A percentile compares a stretch with the other conserved stretches of the same genome.
phyloP scores from a whole-genome alignment of 2,113 vertebrate genomes.

The Lophotis ruficrista region DNA sequence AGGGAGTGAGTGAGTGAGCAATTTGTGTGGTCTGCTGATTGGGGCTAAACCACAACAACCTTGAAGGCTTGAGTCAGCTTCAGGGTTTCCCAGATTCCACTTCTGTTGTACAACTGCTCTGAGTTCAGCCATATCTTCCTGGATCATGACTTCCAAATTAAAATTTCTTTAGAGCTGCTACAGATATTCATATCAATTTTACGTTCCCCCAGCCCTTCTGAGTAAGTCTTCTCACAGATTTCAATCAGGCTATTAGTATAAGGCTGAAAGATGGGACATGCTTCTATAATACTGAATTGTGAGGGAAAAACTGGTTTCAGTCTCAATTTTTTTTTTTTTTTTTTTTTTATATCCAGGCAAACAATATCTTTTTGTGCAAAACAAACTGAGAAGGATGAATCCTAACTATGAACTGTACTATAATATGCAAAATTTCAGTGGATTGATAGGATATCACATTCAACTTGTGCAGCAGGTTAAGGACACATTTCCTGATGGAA shows the following conservation, averaged over 20 bases:
- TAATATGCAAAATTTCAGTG: background rate
- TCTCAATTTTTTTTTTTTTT: background rate
- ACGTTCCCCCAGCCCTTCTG: background rate
- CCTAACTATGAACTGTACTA: background rate
- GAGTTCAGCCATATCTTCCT: background rate
- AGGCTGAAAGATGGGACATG: background rate
- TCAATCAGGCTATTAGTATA: background rate
- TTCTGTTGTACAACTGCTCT: background rate
- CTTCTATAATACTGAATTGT: background rate
- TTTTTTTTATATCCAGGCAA: background rate
- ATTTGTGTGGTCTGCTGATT: too few species aligned
- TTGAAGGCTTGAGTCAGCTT: background rate
- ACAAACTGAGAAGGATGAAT: background rate
- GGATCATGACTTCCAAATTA: background rate
- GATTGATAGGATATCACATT: background rate
- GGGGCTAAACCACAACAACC: too few species aligned
- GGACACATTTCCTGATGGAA: background rate
- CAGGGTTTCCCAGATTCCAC: background rate
- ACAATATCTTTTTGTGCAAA: background rate
- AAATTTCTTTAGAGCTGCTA: background rate
- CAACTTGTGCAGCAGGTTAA: background rate
- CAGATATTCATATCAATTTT: background rate
- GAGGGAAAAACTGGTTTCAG: background rate
- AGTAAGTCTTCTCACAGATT: background rate
- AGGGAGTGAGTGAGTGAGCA: too few species aligned